Evolutionary conservation across 2,888 invertebrate genomes (phyloP).

Genomic region (Gasteruption jaculator): DNA sequence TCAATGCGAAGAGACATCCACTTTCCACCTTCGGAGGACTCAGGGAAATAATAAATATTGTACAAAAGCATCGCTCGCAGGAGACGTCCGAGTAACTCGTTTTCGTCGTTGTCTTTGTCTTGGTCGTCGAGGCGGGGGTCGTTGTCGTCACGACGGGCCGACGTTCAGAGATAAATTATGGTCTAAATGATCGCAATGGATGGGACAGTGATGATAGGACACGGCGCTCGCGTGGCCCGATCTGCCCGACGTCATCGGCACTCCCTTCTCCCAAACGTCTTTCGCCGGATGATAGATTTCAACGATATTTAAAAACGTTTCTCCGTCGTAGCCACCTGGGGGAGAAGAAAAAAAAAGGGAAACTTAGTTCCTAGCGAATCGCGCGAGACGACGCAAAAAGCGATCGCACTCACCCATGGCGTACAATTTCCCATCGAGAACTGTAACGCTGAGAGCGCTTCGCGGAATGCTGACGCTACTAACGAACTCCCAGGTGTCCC

Average conservation of each 20-base stretch:
- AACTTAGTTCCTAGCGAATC: too few relatives aligned
- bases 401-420: slow-evolving; percentile 81
- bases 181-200: slow-evolving; percentile 49
- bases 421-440: slow-evolving; percentile 80
- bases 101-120: too few relatives aligned
- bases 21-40: too few relatives aligned
- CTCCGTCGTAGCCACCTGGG: slow-evolving; percentile 86
- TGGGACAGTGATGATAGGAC: slow-evolving; percentile 68
- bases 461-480: slow-evolving; percentile 74
- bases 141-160: slow-evolving; percentile 27
- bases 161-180: slow-evolving; percentile 25
- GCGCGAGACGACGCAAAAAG: too few relatives aligned
- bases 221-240: slow-evolving; percentile 92
- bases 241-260: slow-evolving; percentile 76
- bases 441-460: slow-evolving; percentile 84
- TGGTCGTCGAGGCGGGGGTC: too few relatives aligned
- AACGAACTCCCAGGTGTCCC: slow-evolving; percentile 73
- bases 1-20: too few relatives aligned
- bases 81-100: too few relatives aligned
- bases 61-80: too few relatives aligned
- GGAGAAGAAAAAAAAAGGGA: slow-evolving; percentile 13
- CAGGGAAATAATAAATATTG: too few relatives aligned
- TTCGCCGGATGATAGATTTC: slow-evolving; percentile 81
- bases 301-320: slow-evolving; percentile 76
- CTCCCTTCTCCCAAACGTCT: slow-evolving; percentile 73